Base-by-base conservation (phyloP, 92 coral and sea anemone species). In the Zoanthus sociatus region DNA sequence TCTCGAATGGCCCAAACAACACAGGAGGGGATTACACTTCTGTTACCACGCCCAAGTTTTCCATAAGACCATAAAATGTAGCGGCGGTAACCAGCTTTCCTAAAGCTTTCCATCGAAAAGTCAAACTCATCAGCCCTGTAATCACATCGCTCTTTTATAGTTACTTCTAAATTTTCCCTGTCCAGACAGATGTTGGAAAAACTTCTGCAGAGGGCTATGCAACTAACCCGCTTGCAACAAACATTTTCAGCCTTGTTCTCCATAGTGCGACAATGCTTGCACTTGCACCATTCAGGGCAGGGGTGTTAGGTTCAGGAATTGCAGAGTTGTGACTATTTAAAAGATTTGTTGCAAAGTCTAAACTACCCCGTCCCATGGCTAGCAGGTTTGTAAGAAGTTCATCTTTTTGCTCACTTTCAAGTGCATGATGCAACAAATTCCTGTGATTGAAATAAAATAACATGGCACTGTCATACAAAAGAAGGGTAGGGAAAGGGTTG, bases 51-150 rank as follows among this genome's bases (percentile, higher is more conserved):
- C 11, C 92, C 87, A n/a, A 86, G 78, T 78, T 86, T 90, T 2
- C 90, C 83, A 78, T 76, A 78, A 9, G 61, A 69, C 92, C 90
- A 89, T 11, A 89, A 83, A 10, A 73, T 73, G 77, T 73, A 73
- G 54, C 18, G 93, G 37, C 81, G 73, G 83, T 92, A 92, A 11
- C 85, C 94, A 9, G 94, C 94, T 51, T 92, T 92, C 9, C 90
- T n/a, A 30, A 84, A 92, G 64, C 90, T 89, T 75, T 86, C 82
- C 84, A 83, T 84, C 3, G 88, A 17, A 55, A 84, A 92, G 33
- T 92, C 78, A 55, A 90, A 90, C 1, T 92, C 92, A 46, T 92
- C 94, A 16, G 88, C 92, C 9, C 90, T 82, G 9, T 89, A 71
- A 73, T 89, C 94, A 78, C 92, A 89, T 13, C 92, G 58, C 8